phyloP scores from a whole-genome alignment of 2,888 invertebrate species.

The Lacanobia oleracea region DNA sequence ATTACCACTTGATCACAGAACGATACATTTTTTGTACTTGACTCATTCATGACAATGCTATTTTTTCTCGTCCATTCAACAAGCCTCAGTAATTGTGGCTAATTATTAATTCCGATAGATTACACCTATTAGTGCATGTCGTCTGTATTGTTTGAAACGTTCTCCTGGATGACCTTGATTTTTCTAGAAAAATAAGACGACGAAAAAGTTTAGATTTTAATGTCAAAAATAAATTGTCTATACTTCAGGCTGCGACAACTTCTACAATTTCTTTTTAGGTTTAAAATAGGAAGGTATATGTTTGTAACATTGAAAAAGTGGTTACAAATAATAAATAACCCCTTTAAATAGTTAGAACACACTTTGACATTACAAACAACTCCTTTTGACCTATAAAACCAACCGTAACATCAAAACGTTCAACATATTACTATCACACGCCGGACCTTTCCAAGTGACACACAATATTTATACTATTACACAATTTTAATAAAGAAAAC shows the following conservation, averaged over 20 bases:
- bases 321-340: background rate
- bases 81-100: conserved; percentile 58
- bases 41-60: conserved; percentile 63
- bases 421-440: conserved; percentile 50
- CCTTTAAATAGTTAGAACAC: conserved; percentile 12
- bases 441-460: conserved; percentile 62
- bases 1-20: conserved; percentile 46
- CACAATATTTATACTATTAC: conserved; percentile 52
- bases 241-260: background rate
- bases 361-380: conserved; percentile 17
- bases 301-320: background rate
- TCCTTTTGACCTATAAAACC: conserved; percentile 41
- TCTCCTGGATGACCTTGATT: conserved; percentile 3
- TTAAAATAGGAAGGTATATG: background rate
- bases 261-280: background rate
- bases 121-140: conserved; percentile 53
- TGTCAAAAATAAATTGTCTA: background rate
- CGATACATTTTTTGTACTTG: conserved; percentile 57
- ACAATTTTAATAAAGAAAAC: conserved; percentile 57
- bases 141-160: conserved; percentile 19
- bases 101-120: conserved; percentile 61
- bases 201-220: too few relatives aligned
- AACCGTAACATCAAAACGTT: conserved; percentile 35
- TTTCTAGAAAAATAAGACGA: too few relatives aligned
- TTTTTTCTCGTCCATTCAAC: conserved; percentile 59